Evolutionary conservation across 2,888 invertebrate genomes (phyloP), one percentile per base, ranked within the genome.

Genomic region (Coenonympha glycerion): DNA sequence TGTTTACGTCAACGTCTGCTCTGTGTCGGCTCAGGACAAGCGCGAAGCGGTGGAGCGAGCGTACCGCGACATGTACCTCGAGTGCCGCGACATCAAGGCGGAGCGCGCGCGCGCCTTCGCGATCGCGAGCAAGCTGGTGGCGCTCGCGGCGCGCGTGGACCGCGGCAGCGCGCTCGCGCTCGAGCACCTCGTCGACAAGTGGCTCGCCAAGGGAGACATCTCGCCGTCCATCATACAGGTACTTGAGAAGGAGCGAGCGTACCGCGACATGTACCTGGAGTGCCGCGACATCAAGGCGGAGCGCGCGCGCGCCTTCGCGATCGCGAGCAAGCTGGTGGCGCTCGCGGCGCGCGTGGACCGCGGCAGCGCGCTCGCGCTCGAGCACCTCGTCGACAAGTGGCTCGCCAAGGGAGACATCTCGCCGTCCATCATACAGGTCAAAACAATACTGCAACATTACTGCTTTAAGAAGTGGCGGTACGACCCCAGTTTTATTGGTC

Each of bases 1-100:
- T n/a, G n/a, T n/a, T n/a, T n/a, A n/a, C n/a, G n/a, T 26, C 26
- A 3, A 26, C 3, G n/a, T 26, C 3, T 9, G 3, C 2, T 28
- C 11, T 13, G 5, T 11, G 6, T 5, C 6, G 6, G 15, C 42
- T n/a, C n/a, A 88, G 81, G 92, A 88, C 58, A 91, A 89, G 60
- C 88, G 90, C 0, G 93, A 93, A 57, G 92, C 92, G 0, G 93
- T 95, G 0, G 91, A 93, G 19, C 89, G 90, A 24, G 95, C 95
- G 0, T 95, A 95, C 76, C 92, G 91, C 61, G 87, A 88, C 3
- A 90, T 95, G 68, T 94, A 93, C 72, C 73, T 92, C 11, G 81
- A 86, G 36, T 85, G 89, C n/a, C n/a, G n/a, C 41, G 88, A 90
- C 52, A 71, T 71, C 26, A 79, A 77, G 49, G 80, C 73, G 30